Base-by-base conservation (phyloP, 1,140 invertebrate species). In the Drosophila pectinifera region DNA sequence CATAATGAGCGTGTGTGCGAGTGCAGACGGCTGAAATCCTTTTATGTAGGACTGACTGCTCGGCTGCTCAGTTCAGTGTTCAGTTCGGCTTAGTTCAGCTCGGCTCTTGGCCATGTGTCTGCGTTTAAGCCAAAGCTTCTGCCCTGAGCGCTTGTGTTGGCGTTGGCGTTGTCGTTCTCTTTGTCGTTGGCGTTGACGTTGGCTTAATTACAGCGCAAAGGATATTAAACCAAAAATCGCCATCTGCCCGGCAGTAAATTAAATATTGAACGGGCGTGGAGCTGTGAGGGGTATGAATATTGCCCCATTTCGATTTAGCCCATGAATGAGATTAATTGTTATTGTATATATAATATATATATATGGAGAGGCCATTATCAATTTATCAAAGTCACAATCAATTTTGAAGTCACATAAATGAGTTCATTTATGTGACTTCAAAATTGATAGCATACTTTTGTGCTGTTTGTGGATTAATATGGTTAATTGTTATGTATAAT, bases 381-480 rank as follows among this genome's bases (percentile, higher is more conserved):
- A n/a, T n/a, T n/a, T n/a, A n/a, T n/a, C n/a, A n/a, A n/a, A n/a
- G n/a, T n/a, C n/a, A n/a, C n/a, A n/a, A 78, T 46, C 22, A 43
- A 63, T 49, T 67, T 67, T 10, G 0, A 13, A 41, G 11, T 20
- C 16, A 28, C 28, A 8, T 36, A 14, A 57, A 13, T 11, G n/a
- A 8, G n/a, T n/a, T 8, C n/a, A 11, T 13, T 57, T 14, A 36
- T 8, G 28, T 28, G 16, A 20, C 11, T 41, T 13, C 0, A 10
- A 67, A 67, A 49, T 63, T 43, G 22, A 46, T 78, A 77, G 78
- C 55, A 81, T 78, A 81, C 61, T 78, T 78, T 83, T 54, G 20
- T 46, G 69, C 59, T 53, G 31, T 10, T 8, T 16, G 36, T 22
- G 20, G 18, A 11, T 18, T 14, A 18, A 57, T 5, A 8, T 22